Base-by-base conservation (phyloP, 1,140 invertebrate genomes). In the Drosophila trapezifrons region DNA sequence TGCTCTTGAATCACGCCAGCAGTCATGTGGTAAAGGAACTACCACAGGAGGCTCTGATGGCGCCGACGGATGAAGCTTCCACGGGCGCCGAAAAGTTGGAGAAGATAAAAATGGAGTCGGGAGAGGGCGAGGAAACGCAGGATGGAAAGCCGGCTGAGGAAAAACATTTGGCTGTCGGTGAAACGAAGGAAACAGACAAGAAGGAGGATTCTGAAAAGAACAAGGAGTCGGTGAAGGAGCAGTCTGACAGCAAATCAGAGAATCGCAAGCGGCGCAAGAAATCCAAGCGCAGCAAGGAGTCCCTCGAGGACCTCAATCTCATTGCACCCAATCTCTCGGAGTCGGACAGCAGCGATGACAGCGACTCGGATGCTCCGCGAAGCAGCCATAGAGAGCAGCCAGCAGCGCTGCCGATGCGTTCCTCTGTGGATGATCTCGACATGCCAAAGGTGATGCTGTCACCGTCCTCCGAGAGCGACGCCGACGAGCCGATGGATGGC, bases 271-370 rank as follows among this genome's bases (percentile, higher is more conserved):
- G 79, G 6, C 93, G 93, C 72, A 95, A 95, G 82, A 95, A 94
- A 78, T 94, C 94, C 80, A 92, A 93, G 42, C 93, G 93, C 79
- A 93, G 94, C 22, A 93, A 94, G 59, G 93, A 93, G 25, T 94
- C 95, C 66, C 76, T 94, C 38, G 90, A 85, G 62, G 91, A 92
- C 63, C 70, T 92, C 1, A 96, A 97, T 93, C 92, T 97, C 7
- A 96, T 96, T 3, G 96, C 95, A 5, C 92, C 96, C 37, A 97
- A 97, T 93, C 92, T 97, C 49, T 97, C 96, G 1, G 96, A 97
- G 80, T 95, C 95, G 91, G 95, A 95, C 78, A 95, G 94, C 65
- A 96, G 95, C 90, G 96, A 96, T 73, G 96, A 96, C 72, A 95
- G 95, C 8, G 95, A 96, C 66, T 92, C 93, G 1, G 86, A 85